Conservation (phyloP, 2,888 invertebrate genomes). For the Cloeon dipterum region DNA sequence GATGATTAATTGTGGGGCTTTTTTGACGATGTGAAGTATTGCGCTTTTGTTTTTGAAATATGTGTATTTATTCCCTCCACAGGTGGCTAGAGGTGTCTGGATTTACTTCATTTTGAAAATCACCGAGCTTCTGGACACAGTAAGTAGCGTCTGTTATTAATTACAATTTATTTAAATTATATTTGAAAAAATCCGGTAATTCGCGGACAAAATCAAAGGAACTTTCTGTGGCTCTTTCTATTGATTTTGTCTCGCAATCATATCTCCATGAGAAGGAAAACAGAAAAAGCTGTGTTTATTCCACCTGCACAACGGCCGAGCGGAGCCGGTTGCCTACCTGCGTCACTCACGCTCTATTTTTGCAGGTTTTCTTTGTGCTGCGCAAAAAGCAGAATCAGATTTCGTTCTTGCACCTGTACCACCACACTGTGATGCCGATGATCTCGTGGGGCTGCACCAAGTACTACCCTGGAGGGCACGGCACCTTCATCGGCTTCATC, state of each 20-base stretch:
- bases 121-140: constrained; percentile 27
- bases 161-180: not conserved
- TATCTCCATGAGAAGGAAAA: too few relatives aligned
- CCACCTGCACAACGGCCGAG: too few relatives aligned
- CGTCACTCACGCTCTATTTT: too few relatives aligned
- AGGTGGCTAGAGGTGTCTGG: constrained; percentile 25
- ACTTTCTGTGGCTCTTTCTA: too few relatives aligned
- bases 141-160: too few relatives aligned
- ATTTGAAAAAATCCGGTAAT: not conserved
- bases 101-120: constrained; percentile 28
- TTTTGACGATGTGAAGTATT: too few relatives aligned
- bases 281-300: too few relatives aligned
- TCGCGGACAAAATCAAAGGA: not conserved
- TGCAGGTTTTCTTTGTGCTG: constrained; percentile 24
- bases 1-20: too few relatives aligned
- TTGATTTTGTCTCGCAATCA: too few relatives aligned
- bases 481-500: constrained; percentile 18
- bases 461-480: constrained; percentile 24
- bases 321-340: too few relatives aligned
- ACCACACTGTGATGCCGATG: constrained; percentile 19
- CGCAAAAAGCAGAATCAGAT: constrained; percentile 26
- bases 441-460: constrained; percentile 14
- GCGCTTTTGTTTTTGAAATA: too few relatives aligned
- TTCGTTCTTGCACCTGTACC: constrained; percentile 26
- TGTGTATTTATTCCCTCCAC: too few relatives aligned